These are phyloP conservation scores for Oreochromis mossambicus DNA, from an alignment of 2,797 vertebrate genomes.

Conservation along the genomic window DNA sequence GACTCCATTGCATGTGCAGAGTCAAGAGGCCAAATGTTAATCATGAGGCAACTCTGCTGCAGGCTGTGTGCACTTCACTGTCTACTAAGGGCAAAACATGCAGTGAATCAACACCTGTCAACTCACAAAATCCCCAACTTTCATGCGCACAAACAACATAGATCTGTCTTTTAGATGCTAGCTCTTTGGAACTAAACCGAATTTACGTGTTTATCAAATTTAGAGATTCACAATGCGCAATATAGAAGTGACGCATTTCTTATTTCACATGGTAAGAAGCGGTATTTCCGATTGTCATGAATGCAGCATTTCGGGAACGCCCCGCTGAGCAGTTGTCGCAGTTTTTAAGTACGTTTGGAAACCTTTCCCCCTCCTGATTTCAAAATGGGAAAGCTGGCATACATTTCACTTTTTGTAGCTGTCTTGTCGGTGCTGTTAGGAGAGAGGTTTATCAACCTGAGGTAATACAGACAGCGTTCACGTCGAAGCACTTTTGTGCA, in stretches of 20 bases:
- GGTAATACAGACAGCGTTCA: slow-evolving; percentile 21
- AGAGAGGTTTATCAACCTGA: slow-evolving; percentile 51
- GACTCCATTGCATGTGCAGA: background rate
- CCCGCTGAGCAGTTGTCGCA: background rate
- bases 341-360: background rate
- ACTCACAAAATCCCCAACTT: background rate
- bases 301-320: slow-evolving; percentile 13
- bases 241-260: background rate
- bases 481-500: background rate
- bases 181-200: background rate
- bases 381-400: slow-evolving; percentile 49
- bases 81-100: background rate
- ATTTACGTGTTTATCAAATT: background rate
- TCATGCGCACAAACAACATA: background rate
- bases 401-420: slow-evolving; percentile 41
- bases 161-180: background rate
- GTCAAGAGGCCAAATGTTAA: background rate
- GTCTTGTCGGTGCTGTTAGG: slow-evolving; percentile 45
- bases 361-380: rapidly evolving
- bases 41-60: background rate
- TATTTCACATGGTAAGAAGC: rapidly evolving
- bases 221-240: background rate
- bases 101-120: background rate
- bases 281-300: background rate
- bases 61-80: background rate